Percentiles rank a stretch among this genome's conserved stretches.
Evolutionary conservation across 1,140 invertebrate genomes (phyloP).

Genomic region (Hyposmocoma kahamanoa): DNA sequence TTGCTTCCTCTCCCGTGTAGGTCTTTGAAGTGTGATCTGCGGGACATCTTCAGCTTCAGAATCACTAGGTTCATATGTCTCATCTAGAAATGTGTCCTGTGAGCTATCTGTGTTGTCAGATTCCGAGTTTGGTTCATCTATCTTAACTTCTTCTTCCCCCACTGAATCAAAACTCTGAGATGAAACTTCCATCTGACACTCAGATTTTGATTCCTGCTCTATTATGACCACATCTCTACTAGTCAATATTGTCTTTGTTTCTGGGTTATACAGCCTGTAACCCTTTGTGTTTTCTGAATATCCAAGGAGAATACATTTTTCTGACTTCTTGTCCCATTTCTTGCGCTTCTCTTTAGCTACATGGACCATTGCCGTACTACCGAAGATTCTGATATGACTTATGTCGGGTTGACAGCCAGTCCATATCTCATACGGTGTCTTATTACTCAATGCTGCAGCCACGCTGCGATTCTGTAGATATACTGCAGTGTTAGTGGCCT

Average conservation of each 20-base stretch:
- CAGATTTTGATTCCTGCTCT: conserved; percentile 13
- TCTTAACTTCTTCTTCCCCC: too few relatives aligned
- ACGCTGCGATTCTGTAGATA: conserved; percentile 16
- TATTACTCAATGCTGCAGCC: conserved; percentile 13
- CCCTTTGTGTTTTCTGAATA: conserved; percentile 19
- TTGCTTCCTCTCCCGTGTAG: neutral
- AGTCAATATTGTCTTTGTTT: too few relatives aligned
- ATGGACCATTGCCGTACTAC: conserved; percentile 17
- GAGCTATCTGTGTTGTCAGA: too few relatives aligned
- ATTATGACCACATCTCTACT: too few relatives aligned
- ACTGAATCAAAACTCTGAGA: too few relatives aligned
- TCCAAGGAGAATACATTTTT: conserved; percentile 29
- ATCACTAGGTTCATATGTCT: too few relatives aligned
- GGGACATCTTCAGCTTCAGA: too few relatives aligned
- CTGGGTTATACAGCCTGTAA: too few relatives aligned
- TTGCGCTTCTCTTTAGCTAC: conserved; percentile 28
- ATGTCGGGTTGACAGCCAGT: conserved; percentile 16
- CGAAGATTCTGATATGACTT: conserved; percentile 16
- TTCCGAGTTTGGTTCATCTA: too few relatives aligned
- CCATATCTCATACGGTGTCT: conserved; percentile 17
- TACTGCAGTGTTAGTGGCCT: conserved; percentile 18
- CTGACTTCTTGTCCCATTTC: conserved; percentile 37
- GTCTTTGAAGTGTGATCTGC: too few relatives aligned
- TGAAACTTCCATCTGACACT: conserved; percentile 11
- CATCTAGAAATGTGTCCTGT: too few relatives aligned